Conservation (phyloP, 2,113 vertebrate genomes). For the Delphinapterus leucas region DNA sequence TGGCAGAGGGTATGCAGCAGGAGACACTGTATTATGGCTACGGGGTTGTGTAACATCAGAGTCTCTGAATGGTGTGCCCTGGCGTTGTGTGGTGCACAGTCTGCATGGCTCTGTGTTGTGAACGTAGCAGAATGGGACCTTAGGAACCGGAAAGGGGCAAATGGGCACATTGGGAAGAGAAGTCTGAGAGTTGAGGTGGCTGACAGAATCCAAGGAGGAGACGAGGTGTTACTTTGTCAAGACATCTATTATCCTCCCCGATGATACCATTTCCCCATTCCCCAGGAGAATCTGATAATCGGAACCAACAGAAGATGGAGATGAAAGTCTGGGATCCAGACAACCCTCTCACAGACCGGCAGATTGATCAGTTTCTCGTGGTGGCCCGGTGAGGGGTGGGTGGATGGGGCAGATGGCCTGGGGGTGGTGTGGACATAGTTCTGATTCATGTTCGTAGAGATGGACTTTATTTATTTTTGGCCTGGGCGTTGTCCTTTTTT, state of each 20-base stretch:
- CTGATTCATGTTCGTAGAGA: neutral
- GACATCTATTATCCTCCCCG: accelerated
- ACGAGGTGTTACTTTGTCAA: neutral
- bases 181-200: neutral
- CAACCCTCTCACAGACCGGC: constrained; percentile 94
- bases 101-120: neutral
- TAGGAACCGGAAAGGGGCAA: neutral
- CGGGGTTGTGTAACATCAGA: neutral
- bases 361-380: constrained; percentile 96
- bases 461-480: neutral
- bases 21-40: neutral
- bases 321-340: constrained; percentile 95
- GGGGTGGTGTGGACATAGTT: neutral
- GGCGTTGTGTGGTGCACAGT: neutral
- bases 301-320: constrained; percentile 94
- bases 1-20: constrained; percentile 86
- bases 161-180: neutral
- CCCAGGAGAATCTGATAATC: constrained; percentile 87
- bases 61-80: neutral
- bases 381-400: constrained; percentile 89
- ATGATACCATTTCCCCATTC: neutral
- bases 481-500: neutral
- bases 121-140: neutral
- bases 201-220: neutral
- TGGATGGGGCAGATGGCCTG: neutral